These are phyloP conservation scores for Manduca sexta DNA, from an alignment of 1,140 invertebrate species.

Conservation along the genomic window DNA sequence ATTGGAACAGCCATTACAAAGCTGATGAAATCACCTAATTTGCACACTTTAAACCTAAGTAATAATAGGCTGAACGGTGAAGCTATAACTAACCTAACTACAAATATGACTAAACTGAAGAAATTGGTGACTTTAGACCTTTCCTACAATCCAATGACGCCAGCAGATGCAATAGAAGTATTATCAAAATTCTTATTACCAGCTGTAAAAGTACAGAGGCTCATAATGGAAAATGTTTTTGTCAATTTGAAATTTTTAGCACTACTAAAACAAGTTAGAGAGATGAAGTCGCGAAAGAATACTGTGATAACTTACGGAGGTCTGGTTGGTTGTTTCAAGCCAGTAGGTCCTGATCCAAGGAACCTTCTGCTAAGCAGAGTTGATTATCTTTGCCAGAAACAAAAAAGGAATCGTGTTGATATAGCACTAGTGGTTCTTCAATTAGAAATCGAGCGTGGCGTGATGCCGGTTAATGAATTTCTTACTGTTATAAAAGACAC, in stretches of 20 bases:
- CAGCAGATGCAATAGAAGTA: conserved; percentile 43
- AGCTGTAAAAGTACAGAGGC: conserved; percentile 34
- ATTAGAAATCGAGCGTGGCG: conserved; percentile 26
- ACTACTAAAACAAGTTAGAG: conserved; percentile 25
- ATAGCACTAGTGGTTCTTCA: conserved; percentile 38
- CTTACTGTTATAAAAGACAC: conserved; percentile 11
- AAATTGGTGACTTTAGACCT: conserved; percentile 54
- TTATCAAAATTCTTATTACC: conserved; percentile 31
- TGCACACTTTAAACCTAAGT: conserved; percentile 39
- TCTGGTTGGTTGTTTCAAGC: conserved; percentile 19
- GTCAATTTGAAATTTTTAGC: conserved; percentile 32
- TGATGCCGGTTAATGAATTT: conserved; percentile 37
- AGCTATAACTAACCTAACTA: conserved; percentile 26
- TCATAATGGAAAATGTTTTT: conserved; percentile 43
- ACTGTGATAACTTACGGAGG: conserved; percentile 36
- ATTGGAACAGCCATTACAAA: conserved; percentile 33
- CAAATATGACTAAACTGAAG: conserved; percentile 34
- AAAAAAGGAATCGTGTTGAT: conserved; percentile 34
- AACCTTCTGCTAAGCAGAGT: conserved; percentile 42
- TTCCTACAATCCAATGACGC: conserved; percentile 60
- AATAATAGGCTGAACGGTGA: conserved; percentile 42
- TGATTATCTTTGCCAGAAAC: conserved; percentile 35
- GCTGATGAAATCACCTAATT: conserved; percentile 26
- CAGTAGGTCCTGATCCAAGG: conserved; percentile 31
- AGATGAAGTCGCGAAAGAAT: no score